Percentiles rank a stretch among this genome's conserved stretches.
Conservation (phyloP, 2,113 vertebrate species). For the Cettia cetti region DNA sequence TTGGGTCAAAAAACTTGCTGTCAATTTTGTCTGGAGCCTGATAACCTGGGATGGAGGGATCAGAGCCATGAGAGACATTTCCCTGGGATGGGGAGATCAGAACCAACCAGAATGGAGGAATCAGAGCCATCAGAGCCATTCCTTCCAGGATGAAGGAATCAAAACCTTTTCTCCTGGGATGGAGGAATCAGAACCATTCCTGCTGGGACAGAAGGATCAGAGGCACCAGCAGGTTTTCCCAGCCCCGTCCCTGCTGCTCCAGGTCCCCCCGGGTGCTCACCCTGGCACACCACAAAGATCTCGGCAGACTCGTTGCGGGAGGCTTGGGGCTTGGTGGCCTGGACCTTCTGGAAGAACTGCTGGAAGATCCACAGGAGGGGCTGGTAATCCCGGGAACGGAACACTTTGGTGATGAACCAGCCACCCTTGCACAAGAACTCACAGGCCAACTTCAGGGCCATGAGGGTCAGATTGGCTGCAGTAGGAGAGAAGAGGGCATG, state of each 20-base stretch:
- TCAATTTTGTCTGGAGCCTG: conserved; percentile 95
- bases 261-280: conserved; percentile 23
- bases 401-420: conserved; percentile 94
- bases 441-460: conserved; percentile 90
- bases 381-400: conserved; percentile 96
- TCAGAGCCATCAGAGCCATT: background rate
- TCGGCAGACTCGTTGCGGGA: conserved; percentile 95
- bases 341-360: conserved; percentile 93
- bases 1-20: conserved; percentile 94
- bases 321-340: conserved; percentile 95
- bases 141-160: background rate
- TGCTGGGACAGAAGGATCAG: too few species aligned
- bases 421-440: conserved; percentile 91
- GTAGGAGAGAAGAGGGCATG: rapidly evolving
- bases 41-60: conserved; percentile 73
- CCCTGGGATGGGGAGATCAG: rapidly evolving
- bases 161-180: background rate
- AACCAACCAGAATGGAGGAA: conserved; percentile 29
- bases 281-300: conserved; percentile 97
- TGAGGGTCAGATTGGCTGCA: conserved; percentile 88
- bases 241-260: background rate
- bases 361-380: conserved; percentile 96
- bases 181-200: background rate
- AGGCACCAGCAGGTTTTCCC: background rate
- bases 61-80: rapidly evolving